Evolutionary conservation across 2,888 invertebrate genomes (phyloP), one percentile per base, ranked within the genome.

Genomic region (Campoplex nolae): DNA sequence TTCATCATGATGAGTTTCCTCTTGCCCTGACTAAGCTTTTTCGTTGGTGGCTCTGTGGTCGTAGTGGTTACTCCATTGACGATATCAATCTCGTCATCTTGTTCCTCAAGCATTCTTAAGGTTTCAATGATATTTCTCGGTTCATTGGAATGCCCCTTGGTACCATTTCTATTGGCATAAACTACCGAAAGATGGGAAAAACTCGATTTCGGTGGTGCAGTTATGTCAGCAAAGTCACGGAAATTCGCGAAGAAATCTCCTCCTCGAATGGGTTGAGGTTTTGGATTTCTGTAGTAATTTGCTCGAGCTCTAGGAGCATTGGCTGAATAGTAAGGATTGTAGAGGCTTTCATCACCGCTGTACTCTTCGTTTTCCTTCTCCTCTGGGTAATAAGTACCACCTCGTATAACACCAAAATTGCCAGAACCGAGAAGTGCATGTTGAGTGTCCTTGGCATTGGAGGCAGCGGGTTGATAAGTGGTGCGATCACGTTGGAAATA

Each of bases 161-260:
- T 97, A 9, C 96, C 96, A 91, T 97, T 98, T 93, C 97, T 97
- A 89, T 97, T 97, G 0, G 97, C 97, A 92, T 98, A 98, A 0
- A 98, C 98, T 0, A 98, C 97, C 48, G 98, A 97, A 88, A 96
- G 97, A 90, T 98, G 97, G 0, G 98, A 98, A 93, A 97, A 98
- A 8, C 97, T 97, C 1, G 97, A 95, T 92, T 97, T 97, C 0
- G 97, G 96, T 0, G 98, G 97, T 3, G 97, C 96, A 88, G 98
- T 98, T 80, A 98, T 98, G 91, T 98, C 98, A 0, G 98, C 98
- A 92, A 98, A 98, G 93, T 98, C 98, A 91, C 97, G 96, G 95
- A 98, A 98, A 93, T 98, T 98, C 6, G 98, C 97, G 92, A 98
- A 98, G 92, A 98, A 98, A 91, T 98, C 98, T 84, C 97, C 94